phyloP scores from a whole-genome alignment of 2,113 vertebrate species.

The Alligator sinensis region DNA sequence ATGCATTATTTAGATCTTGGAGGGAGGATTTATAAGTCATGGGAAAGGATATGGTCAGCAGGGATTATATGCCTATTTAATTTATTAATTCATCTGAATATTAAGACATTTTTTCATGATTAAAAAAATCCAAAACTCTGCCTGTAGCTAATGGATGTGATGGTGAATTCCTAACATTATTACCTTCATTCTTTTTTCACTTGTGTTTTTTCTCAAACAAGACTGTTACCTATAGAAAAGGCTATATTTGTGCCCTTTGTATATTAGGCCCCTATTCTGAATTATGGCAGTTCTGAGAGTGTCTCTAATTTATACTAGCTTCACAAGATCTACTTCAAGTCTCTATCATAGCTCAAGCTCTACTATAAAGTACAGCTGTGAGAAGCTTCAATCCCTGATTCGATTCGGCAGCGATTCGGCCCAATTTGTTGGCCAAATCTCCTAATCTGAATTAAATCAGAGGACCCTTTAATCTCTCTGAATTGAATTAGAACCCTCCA shows the following conservation, averaged over 20 bases:
- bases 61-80: neutral
- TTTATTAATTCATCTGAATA: neutral
- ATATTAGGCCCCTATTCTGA: neutral
- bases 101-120: neutral
- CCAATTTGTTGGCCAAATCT: no score
- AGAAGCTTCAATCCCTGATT: no score
- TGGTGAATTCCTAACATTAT: neutral
- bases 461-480: no score
- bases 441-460: no score
- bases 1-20: neutral
- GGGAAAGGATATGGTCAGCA: neutral
- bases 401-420: no score
- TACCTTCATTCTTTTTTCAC: neutral
- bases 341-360: neutral
- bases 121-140: neutral
- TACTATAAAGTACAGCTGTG: no score
- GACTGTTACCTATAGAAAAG: constrained; percentile 4
- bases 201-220: neutral
- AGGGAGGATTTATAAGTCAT: no score
- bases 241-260: neutral
- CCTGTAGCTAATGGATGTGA: neutral
- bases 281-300: neutral
- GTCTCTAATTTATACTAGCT: constrained; percentile 17
- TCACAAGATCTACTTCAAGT: neutral
- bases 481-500: no score